Evolutionary conservation across 2,113 vertebrate species (phyloP).

Genomic region (Sapayoa aenigma): DNA sequence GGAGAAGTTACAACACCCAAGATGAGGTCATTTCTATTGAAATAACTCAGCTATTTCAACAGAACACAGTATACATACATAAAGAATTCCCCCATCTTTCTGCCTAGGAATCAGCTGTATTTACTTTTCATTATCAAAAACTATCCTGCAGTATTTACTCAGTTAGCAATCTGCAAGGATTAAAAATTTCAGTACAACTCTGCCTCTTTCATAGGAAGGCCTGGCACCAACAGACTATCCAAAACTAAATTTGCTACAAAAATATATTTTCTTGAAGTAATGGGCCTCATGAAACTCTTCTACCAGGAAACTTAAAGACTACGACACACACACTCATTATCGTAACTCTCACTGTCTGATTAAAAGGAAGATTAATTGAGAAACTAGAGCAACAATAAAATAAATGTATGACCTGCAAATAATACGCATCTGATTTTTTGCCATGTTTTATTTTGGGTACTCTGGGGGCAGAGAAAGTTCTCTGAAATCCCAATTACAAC

Average conservation of each 20-base stretch:
- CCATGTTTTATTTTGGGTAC: not conserved
- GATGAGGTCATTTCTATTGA: not conserved
- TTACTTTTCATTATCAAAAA: not conserved
- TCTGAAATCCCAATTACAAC: not conserved
- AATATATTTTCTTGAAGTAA: not conserved
- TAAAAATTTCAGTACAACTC: not conserved
- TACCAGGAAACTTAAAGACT: not conserved
- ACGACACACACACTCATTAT: not conserved
- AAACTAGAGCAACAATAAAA: not conserved
- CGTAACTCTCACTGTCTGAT: not conserved
- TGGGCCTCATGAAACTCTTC: not conserved
- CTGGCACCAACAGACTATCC: not conserved
- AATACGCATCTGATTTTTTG: not conserved
- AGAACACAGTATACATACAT: not conserved
- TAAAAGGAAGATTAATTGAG: not conserved
- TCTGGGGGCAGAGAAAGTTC: not conserved
- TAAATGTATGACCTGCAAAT: not conserved
- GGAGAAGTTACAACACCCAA: not conserved
- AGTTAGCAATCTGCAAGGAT: not conserved
- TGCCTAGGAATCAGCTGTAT: not conserved
- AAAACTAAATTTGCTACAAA: not conserved
- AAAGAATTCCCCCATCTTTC: not conserved
- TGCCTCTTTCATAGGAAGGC: not conserved
- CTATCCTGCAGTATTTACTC: not conserved
- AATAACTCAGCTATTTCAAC: not conserved